These are phyloP conservation scores for Mycalesis mineus DNA, from an alignment of 2,888 invertebrate genomes.

Conservation along the genomic window DNA sequence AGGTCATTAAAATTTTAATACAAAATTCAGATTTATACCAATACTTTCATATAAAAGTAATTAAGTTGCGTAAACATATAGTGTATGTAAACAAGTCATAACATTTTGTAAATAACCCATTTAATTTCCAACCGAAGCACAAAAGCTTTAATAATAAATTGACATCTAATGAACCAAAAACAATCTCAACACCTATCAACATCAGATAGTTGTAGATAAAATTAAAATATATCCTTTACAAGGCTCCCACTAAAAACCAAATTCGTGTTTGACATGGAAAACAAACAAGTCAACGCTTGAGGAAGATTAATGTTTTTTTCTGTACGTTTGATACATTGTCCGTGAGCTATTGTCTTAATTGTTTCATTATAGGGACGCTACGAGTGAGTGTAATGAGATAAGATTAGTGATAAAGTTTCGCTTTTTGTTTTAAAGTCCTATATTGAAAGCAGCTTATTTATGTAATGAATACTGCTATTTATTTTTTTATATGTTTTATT, in stretches of 20 bases:
- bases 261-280: slow-evolving; percentile 57
- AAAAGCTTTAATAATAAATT: slow-evolving; percentile 5
- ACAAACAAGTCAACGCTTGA: slow-evolving; percentile 56
- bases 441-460: background rate
- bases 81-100: background rate
- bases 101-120: background rate
- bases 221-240: slow-evolving; percentile 38
- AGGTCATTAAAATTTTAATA: too few species aligned
- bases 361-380: slow-evolving; percentile 52
- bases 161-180: slow-evolving; percentile 16
- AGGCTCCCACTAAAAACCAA: slow-evolving; percentile 52
- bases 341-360: slow-evolving; percentile 56
- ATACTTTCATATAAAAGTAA: too few species aligned
- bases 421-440: background rate
- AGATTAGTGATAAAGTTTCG: background rate
- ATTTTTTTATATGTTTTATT: background rate
- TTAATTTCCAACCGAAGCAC: background rate
- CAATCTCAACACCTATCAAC: slow-evolving; percentile 31
- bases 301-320: slow-evolving; percentile 56
- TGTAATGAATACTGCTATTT: background rate
- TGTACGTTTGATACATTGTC: slow-evolving; percentile 39
- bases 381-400: slow-evolving; percentile 5
- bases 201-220: slow-evolving; percentile 36
- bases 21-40: too few species aligned
- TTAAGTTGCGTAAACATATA: too few species aligned